Base-by-base conservation (phyloP, 2,113 vertebrate species). In the Semnopithecus entellus region DNA sequence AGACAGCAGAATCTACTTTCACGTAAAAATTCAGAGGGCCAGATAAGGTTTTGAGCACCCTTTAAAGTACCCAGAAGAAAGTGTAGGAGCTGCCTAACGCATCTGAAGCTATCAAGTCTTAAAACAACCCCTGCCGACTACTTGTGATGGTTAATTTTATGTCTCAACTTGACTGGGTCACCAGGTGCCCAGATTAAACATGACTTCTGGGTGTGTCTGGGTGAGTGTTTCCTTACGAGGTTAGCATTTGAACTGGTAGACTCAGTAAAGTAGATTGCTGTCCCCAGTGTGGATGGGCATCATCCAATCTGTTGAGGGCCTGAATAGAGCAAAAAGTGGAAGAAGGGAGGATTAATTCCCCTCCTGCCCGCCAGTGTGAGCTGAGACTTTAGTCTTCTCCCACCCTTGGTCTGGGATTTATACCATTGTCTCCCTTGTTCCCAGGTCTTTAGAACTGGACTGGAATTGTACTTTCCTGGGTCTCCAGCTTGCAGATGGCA, bases 1-100 rank as follows among this genome's bases (percentile, higher is more conserved):
- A 80, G 93, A 95, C 23, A n/a, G 57, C 55, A 92, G 75, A 89
- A 50, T 76, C 82, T 80, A 73, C 38, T 88, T 96, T 84, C 30
- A 76, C 45, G 72, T 72, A 88, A 73, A 93, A 91, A 17, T 13
- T 73, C 86, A 64, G 59, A 91, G 43, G 66, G 50, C 75, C 35
- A 40, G 61, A 20, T 18, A 50, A 95, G 50, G 23, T 32, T 87
- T 64, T 32, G 55, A 86, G 48, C 45, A 48, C 18, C 1, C 32
- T 72, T 79, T 25, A 22, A 68, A 70, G 72, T 72, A 64, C 18
- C 27, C 43, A 11, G 50, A 88, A 80, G 82, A 72, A 57, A 32
- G 5, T 38, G 32, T 6, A 20, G 32, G 61, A 91, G 48, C 32
- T 80, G 7, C 23, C 68, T 30, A 9, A 64, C 8, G n/a, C 7